phyloP scores from a whole-genome alignment of 2,888 invertebrate species.

The Formica aserva region DNA sequence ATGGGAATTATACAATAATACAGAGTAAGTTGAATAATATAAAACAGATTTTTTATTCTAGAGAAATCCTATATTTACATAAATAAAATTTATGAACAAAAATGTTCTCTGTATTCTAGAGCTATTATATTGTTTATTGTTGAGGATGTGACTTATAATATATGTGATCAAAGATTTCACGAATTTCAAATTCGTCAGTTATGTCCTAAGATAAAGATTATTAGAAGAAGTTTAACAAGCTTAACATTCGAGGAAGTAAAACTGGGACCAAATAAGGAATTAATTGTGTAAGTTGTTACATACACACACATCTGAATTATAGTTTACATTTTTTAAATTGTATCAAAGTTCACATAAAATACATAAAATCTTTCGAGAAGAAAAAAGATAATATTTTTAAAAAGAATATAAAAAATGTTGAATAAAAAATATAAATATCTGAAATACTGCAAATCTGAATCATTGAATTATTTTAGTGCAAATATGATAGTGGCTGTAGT shows the following conservation, averaged over 20 bases:
- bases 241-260: slow-evolving; percentile 88
- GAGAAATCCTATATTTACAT: neutral
- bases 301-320: neutral
- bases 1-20: slow-evolving; percentile 93
- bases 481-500: slow-evolving; percentile 93
- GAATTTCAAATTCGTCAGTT: slow-evolving; percentile 94
- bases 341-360: neutral
- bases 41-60: neutral
- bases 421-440: neutral
- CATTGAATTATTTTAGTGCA: slow-evolving; percentile 87
- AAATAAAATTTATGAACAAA: neutral
- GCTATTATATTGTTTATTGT: slow-evolving; percentile 95
- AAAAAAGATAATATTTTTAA: neutral
- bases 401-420: neutral
- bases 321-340: neutral
- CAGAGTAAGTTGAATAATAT: slow-evolving; percentile 85
- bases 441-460: neutral
- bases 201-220: slow-evolving; percentile 91
- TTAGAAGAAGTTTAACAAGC: slow-evolving; percentile 92
- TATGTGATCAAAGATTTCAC: slow-evolving; percentile 97
- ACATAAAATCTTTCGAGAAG: neutral
- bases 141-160: slow-evolving; percentile 95
- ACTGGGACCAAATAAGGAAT: slow-evolving; percentile 89
- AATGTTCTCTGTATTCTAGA: slow-evolving; percentile 82
- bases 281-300: slow-evolving; percentile 89